A percentile compares a stretch with the other conserved stretches of the same genome.
Conservation (phyloP, 2,888 invertebrate species). For the Cheilosia grossa region DNA sequence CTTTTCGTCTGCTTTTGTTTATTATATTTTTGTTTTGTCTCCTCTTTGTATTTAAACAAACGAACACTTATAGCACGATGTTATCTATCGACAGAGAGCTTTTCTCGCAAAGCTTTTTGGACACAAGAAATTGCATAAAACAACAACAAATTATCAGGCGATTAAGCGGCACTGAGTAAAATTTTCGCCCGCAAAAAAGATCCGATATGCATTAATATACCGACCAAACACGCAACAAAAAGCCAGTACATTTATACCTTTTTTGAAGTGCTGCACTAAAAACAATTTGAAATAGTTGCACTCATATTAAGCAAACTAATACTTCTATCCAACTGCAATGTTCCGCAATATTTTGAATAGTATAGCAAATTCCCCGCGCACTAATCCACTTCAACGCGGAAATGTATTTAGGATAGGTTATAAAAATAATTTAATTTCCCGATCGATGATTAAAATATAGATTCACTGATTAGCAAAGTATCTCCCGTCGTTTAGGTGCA, state of each 20-base stretch:
- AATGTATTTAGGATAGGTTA: background rate
- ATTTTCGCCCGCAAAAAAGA: constrained; percentile 9
- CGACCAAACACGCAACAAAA: background rate
- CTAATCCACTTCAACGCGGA: background rate
- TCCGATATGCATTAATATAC: constrained; percentile 23
- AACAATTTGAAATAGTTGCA: background rate
- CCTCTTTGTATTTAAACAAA: constrained; percentile 25
- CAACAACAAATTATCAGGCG: constrained; percentile 24
- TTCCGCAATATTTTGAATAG: background rate
- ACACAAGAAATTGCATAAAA: background rate
- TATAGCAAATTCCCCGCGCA: constrained; percentile 5
- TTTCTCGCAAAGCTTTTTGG: constrained; percentile 14
- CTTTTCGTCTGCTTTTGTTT: constrained; percentile 1
- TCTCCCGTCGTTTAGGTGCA: constrained; percentile 1
- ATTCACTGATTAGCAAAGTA: constrained; percentile 40
- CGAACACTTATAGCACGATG: constrained; percentile 15
- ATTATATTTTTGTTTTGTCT: constrained; percentile 25
- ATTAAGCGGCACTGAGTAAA: constrained; percentile 10
- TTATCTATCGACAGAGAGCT: constrained; percentile 26
- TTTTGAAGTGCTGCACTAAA: background rate
- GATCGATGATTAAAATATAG: constrained; percentile 11
- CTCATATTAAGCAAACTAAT: background rate
- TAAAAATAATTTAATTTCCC: background rate
- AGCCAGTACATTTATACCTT: background rate
- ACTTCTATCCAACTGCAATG: background rate